These are phyloP conservation scores for Hippopotamus amphibius DNA, from an alignment of 2,113 vertebrate genomes.

Conservation along the genomic window DNA sequence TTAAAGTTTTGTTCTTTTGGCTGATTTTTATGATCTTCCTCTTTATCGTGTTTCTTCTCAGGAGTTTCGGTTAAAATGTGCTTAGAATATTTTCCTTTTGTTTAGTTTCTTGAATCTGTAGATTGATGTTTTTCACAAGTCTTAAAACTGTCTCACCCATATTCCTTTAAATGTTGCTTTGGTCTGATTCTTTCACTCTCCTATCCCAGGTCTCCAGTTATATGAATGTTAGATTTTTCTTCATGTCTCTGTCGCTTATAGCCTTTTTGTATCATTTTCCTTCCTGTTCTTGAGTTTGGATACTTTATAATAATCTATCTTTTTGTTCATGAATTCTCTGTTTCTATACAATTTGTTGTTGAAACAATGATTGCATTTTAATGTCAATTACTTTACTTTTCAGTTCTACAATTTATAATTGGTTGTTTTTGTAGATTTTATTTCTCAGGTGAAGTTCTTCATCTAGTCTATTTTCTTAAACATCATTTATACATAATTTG, in stretches of 20 bases:
- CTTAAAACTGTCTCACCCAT: not conserved
- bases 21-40: not conserved
- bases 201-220: not conserved
- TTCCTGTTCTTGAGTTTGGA: not conserved
- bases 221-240: not conserved
- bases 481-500: not conserved
- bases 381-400: not conserved
- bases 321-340: not conserved
- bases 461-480: not conserved
- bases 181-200: not conserved
- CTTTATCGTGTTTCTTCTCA: not conserved
- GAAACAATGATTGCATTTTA: not conserved
- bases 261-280: not conserved
- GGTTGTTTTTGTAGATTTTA: not conserved
- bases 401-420: not conserved
- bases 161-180: constrained; percentile 36
- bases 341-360: not conserved
- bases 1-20: not conserved
- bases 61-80: not conserved
- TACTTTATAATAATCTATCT: not conserved
- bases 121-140: not conserved
- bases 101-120: not conserved
- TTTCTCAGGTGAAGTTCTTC: not conserved
- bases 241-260: not conserved
- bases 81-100: not conserved